Base-by-base conservation (phyloP, 2,797 vertebrate species). In the Heliangelus exortis region DNA sequence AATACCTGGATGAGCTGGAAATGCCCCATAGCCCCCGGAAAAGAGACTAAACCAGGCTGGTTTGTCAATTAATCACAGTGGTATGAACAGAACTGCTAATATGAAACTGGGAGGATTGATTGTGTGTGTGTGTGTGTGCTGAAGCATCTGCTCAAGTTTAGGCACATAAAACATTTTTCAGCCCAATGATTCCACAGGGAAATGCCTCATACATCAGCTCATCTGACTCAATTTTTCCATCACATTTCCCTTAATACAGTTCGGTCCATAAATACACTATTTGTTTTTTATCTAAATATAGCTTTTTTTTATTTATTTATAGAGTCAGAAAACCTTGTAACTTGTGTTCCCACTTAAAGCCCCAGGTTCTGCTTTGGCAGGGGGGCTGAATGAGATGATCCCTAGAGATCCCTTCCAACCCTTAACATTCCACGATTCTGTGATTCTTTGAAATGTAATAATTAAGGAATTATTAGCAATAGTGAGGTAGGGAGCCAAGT, bases 141-240 rank as follows among this genome's bases (percentile, higher is more conserved):
- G 73, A 92, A 92, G 93, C 95, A 97, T 97, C 95, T 96, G 96
- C 78, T 97, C 94, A 96, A 95, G 81, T 96, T 96, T 81, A 97
- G 95, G 95, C 88, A 96, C 34, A 96, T 71, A 94, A 96, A 96
- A 83, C 92, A 94, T 96, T 96, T 97, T 96, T 96, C 84, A 97
- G 87, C 67, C 81, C 90, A 96, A 3, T 96, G 93, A 96, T 79
- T 96, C 94, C 95, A 95, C 33, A 86, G 96, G 95, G 95, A 97
- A 97, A 97, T 96, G 91, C 91, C 91, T 96, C 95, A 48, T 90
- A 96, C 94, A 96, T 95, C 95, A 96, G 92, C 93, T 97, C 96
- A 96, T 96, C 92, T 90, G 95, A 97, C 95, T 97, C 96, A 96
- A 79, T 97, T 97, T 97, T 98, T 98, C 97, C 96, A 98, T 97